Evolutionary conservation across 2,113 vertebrate genomes (phyloP).

Genomic region (Nesogale talazaci): DNA sequence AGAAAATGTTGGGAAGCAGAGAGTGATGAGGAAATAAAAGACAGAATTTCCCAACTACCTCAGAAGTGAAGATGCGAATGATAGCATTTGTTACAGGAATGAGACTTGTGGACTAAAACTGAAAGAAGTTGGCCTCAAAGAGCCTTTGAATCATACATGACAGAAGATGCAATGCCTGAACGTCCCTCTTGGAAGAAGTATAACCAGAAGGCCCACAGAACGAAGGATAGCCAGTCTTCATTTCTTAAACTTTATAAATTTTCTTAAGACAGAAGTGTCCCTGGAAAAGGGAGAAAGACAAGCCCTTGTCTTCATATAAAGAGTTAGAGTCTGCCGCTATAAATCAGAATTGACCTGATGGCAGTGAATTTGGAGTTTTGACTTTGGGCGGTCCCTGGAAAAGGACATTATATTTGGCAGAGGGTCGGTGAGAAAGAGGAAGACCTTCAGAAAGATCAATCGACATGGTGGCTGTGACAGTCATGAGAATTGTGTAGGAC

Average conservation of each 20-base stretch:
- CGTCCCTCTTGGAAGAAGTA: too few species aligned
- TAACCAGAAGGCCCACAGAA: too few species aligned
- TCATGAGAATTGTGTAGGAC: not conserved
- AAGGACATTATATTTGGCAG: not conserved
- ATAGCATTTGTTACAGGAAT: not conserved
- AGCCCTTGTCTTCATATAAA: too few species aligned
- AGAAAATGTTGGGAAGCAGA: not conserved
- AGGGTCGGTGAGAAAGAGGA: not conserved
- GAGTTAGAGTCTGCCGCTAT: too few species aligned
- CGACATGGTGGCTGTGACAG: not conserved
- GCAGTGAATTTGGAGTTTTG: too few species aligned
- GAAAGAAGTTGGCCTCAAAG: not conserved
- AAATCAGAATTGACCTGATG: too few species aligned
- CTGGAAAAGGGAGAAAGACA: not conserved
- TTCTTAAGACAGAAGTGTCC: not conserved
- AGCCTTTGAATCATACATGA: not conserved
- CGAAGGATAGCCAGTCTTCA: too few species aligned
- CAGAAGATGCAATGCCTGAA: not conserved
- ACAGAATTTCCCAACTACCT: not conserved
- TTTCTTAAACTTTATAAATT: not conserved
- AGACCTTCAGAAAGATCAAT: not conserved
- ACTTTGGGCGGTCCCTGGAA: not conserved
- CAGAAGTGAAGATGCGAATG: not conserved
- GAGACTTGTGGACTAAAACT: not conserved
- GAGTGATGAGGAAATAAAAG: not conserved